Evolutionary conservation across 2,113 vertebrate species (phyloP).

Genomic region (Channa argus): DNA sequence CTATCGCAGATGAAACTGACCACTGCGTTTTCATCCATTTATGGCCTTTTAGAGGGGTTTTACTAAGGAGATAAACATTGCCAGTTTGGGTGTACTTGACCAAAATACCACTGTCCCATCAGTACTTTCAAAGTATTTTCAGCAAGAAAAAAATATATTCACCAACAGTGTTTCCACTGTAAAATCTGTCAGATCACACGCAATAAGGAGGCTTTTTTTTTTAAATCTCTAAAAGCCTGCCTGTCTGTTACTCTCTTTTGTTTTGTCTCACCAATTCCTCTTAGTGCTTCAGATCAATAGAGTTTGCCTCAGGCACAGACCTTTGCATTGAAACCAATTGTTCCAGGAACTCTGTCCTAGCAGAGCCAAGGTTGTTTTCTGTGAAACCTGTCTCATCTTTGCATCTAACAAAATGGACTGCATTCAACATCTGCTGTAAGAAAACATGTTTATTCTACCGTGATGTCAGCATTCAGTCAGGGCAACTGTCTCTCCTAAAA

Average conservation of each 20-base stretch:
- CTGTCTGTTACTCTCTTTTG: conserved; percentile 10
- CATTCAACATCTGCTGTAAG: conserved; percentile 49
- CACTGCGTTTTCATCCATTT: conserved; percentile 49
- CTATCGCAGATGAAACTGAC: conserved; percentile 24
- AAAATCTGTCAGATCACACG: conserved; percentile 31
- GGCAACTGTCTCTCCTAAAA: too few relatives aligned
- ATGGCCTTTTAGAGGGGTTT: conserved; percentile 34
- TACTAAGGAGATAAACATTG: conserved; percentile 25
- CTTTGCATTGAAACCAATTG: conserved; percentile 74
- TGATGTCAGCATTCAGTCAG: conserved; percentile 21
- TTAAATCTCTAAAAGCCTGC: conserved; percentile 36
- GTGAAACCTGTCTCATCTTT: conserved; percentile 38
- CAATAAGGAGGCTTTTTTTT: conserved; percentile 48
- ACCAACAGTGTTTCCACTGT: conserved; percentile 13
- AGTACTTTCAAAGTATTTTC: conserved; percentile 13
- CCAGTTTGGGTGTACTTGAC: conserved; percentile 20
- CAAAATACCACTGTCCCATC: conserved; percentile 47
- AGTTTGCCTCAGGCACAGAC: conserved; percentile 71
- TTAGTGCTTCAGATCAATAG: conserved; percentile 74
- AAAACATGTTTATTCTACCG: conserved; percentile 47
- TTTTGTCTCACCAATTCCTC: conserved; percentile 39
- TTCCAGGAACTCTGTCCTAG: conserved; percentile 66
- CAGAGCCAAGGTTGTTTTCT: conserved; percentile 49
- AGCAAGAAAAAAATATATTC: conserved; percentile 8
- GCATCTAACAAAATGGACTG: conserved; percentile 29